Evolutionary conservation across 2,888 invertebrate species (phyloP).

Genomic region (Muscina levida): DNA sequence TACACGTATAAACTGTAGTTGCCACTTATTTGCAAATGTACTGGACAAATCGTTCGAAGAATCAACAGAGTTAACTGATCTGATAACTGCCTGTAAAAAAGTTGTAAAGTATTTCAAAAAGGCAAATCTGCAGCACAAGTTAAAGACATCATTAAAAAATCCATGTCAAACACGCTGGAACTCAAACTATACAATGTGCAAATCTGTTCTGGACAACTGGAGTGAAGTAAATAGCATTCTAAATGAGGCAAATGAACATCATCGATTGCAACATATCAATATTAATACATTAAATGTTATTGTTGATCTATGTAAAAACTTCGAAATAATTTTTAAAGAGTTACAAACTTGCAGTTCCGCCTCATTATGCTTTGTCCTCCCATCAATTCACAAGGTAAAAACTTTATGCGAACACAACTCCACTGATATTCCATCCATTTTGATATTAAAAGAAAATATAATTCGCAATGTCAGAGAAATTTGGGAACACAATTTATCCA

Average conservation of each 20-base stretch:
- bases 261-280: constrained; percentile 50
- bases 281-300: constrained; percentile 48
- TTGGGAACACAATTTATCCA: too few relatives aligned
- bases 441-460: too few relatives aligned
- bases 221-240: constrained; percentile 55
- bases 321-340: constrained; percentile 62
- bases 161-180: constrained; percentile 59
- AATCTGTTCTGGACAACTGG: too few relatives aligned
- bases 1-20: constrained; percentile 46
- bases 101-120: too few relatives aligned
- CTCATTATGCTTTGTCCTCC: constrained; percentile 55
- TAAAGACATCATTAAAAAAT: constrained; percentile 59
- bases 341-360: constrained; percentile 59
- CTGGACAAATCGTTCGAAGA: too few relatives aligned
- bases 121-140: too few relatives aligned
- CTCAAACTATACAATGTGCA: too few relatives aligned
- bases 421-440: too few relatives aligned
- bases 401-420: constrained; percentile 47
- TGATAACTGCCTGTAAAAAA: too few relatives aligned
- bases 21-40: constrained; percentile 33
- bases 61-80: too few relatives aligned
- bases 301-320: constrained; percentile 56
- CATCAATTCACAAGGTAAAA: constrained; percentile 47
- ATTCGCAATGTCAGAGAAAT: too few relatives aligned
- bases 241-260: constrained; percentile 47